Conservation (phyloP, 2,888 invertebrate species). For the Myopa testacea region DNA sequence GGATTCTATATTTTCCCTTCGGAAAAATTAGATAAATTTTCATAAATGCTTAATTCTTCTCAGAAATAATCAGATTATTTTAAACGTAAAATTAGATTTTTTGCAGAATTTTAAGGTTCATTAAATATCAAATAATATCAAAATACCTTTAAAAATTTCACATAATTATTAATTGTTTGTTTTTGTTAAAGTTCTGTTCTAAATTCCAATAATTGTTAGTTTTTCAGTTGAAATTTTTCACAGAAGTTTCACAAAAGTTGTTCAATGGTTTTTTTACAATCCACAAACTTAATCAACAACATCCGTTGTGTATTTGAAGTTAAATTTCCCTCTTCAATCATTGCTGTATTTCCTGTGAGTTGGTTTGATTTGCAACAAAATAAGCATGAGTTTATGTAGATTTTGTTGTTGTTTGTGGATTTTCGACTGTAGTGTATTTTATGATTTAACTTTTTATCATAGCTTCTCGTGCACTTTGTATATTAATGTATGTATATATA, state of each 20-base stretch:
- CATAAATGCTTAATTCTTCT: too few relatives aligned
- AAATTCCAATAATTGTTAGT: too few relatives aligned
- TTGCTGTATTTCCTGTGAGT: conserved; percentile 40
- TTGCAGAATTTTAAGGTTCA: background rate
- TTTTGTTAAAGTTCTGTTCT: too few relatives aligned
- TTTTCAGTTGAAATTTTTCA: background rate
- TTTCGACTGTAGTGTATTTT: background rate
- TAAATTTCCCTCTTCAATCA: conserved; percentile 50
- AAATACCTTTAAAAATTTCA: too few relatives aligned
- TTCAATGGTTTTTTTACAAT: background rate
- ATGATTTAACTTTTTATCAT: background rate
- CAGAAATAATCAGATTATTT: background rate
- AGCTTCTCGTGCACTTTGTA: background rate
- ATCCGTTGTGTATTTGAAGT: conserved; percentile 43
- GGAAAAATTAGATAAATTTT: too few relatives aligned
- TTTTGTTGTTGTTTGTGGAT: conserved; percentile 17
- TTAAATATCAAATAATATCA: too few relatives aligned
- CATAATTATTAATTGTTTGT: too few relatives aligned
- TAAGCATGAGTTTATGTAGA: conserved; percentile 20
- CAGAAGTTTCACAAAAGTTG: background rate
- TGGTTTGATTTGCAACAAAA: conserved; percentile 22
- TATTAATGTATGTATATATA: conserved; percentile 25
- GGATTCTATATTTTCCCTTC: too few relatives aligned
- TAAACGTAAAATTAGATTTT: background rate
- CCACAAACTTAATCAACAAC: background rate